These are phyloP conservation scores for Caerostris darwini DNA, from an alignment of 1,140 invertebrate species.

Conservation along the genomic window DNA sequence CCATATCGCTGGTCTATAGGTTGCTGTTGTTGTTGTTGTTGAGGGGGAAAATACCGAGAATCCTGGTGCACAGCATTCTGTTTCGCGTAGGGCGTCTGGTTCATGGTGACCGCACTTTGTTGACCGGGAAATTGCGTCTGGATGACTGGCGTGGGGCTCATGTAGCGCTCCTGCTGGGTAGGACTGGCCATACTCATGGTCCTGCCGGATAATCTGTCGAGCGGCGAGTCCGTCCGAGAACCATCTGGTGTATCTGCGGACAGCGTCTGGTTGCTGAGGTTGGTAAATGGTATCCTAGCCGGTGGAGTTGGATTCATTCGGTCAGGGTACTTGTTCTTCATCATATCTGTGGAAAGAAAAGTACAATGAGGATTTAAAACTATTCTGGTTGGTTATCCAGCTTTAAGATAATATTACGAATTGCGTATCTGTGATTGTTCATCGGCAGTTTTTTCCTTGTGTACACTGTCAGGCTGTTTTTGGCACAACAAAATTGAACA, in stretches of 20 bases:
- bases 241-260: slow-evolving; percentile 34
- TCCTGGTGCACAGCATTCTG: slow-evolving; percentile 42
- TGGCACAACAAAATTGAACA: too few species aligned
- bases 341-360: slow-evolving; percentile 32
- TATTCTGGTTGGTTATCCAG: too few species aligned
- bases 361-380: too few species aligned
- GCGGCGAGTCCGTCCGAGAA: slow-evolving; percentile 29
- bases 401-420: too few species aligned
- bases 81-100: slow-evolving; percentile 33
- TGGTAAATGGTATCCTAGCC: slow-evolving; percentile 57
- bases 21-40: slow-evolving; percentile 15
- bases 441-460: too few species aligned
- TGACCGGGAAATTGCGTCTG: slow-evolving; percentile 15
- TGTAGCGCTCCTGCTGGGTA: slow-evolving; percentile 6
- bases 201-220: slow-evolving; percentile 26
- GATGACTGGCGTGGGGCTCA: slow-evolving; percentile 13
- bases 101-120: slow-evolving; percentile 2
- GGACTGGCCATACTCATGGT: neutral
- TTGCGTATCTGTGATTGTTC: too few species aligned
- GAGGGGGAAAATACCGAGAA: slow-evolving; percentile 30
- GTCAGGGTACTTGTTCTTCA: slow-evolving; percentile 56
- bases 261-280: slow-evolving; percentile 70
- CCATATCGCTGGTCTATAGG: slow-evolving; percentile 7
- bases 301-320: slow-evolving; percentile 27
- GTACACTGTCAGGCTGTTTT: too few species aligned